Conservation (phyloP, 1,140 invertebrate species). For the Melipona quadrifasciata region DNA sequence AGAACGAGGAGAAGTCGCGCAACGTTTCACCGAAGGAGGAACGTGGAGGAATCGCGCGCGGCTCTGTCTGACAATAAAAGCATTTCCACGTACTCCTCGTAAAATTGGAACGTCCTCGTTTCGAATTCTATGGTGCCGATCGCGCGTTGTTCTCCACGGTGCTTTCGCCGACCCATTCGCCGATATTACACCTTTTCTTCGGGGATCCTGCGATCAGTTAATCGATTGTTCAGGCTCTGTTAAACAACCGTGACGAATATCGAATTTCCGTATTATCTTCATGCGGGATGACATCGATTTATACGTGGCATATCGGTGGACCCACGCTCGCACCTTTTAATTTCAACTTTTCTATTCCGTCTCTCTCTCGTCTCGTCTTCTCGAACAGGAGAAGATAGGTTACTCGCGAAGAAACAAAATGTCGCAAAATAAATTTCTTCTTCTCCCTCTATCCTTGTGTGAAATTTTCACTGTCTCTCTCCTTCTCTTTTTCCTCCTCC, state of each 20-base stretch:
- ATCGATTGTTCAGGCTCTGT: background rate
- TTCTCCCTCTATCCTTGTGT: background rate
- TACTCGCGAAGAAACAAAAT: constrained; percentile 53
- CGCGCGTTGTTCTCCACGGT: background rate
- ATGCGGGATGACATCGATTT: constrained; percentile 40
- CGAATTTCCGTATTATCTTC: constrained; percentile 50
- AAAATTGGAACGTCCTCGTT: constrained; percentile 34
- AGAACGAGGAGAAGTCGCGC: background rate
- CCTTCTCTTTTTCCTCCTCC: too few relatives aligned
- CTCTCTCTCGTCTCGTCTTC: constrained; percentile 5
- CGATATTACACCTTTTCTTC: background rate
- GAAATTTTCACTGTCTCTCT: background rate
- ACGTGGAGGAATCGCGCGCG: background rate
- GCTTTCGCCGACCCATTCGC: background rate
- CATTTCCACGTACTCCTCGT: constrained; percentile 14
- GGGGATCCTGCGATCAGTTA: background rate
- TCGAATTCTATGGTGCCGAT: constrained; percentile 1
- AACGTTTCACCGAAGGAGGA: background rate
- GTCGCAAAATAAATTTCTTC: constrained; percentile 63
- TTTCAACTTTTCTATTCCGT: constrained; percentile 41
- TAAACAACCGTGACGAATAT: constrained; percentile 51
- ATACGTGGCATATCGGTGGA: background rate
- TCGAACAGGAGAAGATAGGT: constrained; percentile 36
- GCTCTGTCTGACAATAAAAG: background rate
- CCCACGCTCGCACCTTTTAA: constrained; percentile 42